Base-by-base conservation (phyloP, 1,140 invertebrate species). In the Pygmarrhopalites habei region DNA sequence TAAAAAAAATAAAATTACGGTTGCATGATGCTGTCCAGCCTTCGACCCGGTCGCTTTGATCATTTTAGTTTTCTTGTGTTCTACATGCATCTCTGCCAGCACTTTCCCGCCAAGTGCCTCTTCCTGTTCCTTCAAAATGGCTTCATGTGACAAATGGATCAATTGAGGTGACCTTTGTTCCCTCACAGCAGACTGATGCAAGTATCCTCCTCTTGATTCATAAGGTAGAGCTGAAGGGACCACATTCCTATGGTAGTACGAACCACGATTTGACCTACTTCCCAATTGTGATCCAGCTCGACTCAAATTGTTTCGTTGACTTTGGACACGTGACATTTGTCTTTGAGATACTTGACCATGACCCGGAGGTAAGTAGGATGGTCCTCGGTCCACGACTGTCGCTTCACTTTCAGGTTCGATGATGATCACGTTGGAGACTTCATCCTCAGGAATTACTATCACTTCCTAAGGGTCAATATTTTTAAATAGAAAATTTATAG, bases 371-470 rank as follows among this genome's bases (percentile, higher is more conserved):
- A 28, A 15, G 15, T 35, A 26, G 25, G 49, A 25, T 28, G 23
- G 14, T 28, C 49, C 28, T 10, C 10, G 32, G 15, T 7, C 14
- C 5, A 26, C 49, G 25, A 52, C 23, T 4, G 49, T 52, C 14
- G 49, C 25, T 29, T 52, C 49, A 28, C 49, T 52, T 52, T 52
- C 49, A n/a, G 69, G 69, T 30, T 71, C 69, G 23, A 71, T 60
- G 17, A 71, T 55, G 10, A 71, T 65, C 7, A 71, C 14, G 46
- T 71, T 68, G 7, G 66, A 71, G 0, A 71, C 62, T 58, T 71
- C 69, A 46, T 71, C 69, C 49, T 68, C 66, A 14, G 69, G 69
- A 30, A 70, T 67, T 0, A 70, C 64, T 21, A 70, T 70, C 7
- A 70, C 68, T 60, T 69, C 67, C 21, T 61, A 21, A 28, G 15